Conservation (phyloP, 2,113 vertebrate species). For the Tupaia chinensis region DNA sequence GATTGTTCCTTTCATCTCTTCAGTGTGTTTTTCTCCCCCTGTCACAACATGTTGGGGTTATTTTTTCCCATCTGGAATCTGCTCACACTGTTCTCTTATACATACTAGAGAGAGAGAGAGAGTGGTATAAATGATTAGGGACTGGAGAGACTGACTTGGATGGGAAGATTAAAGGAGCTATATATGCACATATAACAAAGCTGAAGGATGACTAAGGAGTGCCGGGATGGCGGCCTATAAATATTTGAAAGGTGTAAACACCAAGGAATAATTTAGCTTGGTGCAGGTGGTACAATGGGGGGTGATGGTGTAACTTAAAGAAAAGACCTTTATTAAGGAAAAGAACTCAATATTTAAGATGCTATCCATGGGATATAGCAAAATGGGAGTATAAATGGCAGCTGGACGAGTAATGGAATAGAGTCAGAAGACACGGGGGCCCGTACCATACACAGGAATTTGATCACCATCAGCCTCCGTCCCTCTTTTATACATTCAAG, state of each 20-base stretch:
- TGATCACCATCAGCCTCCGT: neutral
- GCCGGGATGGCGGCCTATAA: conserved; percentile 59
- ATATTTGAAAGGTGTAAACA: conserved; percentile 73
- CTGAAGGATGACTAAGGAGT: conserved; percentile 64
- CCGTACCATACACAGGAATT: neutral
- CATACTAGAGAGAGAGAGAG: conserved; percentile 3
- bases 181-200: neutral
- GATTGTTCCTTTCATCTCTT: conserved; percentile 77
- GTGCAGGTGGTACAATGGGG: conserved; percentile 60
- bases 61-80: conserved; percentile 74
- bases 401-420: neutral
- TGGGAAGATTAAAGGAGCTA: conserved; percentile 52
- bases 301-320: neutral
- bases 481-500: neutral
- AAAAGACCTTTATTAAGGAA: conserved; percentile 29
- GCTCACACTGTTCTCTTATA: conserved; percentile 65
- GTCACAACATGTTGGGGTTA: conserved; percentile 76
- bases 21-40: conserved; percentile 37
- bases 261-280: conserved; percentile 66
- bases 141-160: conserved; percentile 15
- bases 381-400: neutral
- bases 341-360: neutral
- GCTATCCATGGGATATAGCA: neutral
- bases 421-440: neutral
- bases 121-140: neutral